Percentiles rank a stretch among this genome's conserved stretches.
These are phyloP conservation scores for Falco peregrinus DNA, from an alignment of 2,797 vertebrate genomes.

Conservation along the genomic window DNA sequence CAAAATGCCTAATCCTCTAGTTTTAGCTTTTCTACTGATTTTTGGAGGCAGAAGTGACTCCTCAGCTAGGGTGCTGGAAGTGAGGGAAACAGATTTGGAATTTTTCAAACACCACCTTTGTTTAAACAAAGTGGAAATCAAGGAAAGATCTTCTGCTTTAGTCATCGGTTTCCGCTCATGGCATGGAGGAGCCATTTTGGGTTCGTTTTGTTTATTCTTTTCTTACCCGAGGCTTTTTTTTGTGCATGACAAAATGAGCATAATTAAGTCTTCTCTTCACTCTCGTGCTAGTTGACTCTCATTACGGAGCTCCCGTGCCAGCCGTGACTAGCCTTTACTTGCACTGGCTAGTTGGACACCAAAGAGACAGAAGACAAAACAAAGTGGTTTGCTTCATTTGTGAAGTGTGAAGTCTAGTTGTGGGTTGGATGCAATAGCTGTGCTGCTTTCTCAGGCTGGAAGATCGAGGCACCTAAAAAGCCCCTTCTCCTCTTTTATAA, in stretches of 20 bases:
- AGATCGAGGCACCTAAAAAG: background rate
- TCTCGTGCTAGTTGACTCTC: background rate
- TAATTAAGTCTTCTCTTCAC: background rate
- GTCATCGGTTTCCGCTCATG: background rate
- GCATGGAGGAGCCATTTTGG: conserved; percentile 63
- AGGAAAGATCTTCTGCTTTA: background rate
- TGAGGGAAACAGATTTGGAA: background rate
- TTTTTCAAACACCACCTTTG: rapidly evolving
- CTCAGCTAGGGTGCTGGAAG: background rate
- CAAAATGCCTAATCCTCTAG: rapidly evolving
- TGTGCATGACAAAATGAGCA: background rate
- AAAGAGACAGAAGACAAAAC: conserved; percentile 22
- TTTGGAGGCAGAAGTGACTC: background rate
- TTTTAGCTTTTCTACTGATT: background rate
- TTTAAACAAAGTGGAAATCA: background rate
- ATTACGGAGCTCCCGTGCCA: background rate
- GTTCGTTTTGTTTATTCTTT: conserved; percentile 1
- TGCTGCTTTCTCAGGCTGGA: background rate
- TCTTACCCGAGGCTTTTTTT: background rate
- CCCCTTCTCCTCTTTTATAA: background rate
- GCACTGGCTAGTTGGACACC: conserved; percentile 22
- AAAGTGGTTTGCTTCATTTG: background rate
- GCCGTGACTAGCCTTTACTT: conserved; percentile 47
- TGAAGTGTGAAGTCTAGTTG: background rate
- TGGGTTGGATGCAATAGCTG: background rate